Evolutionary conservation across 2,113 vertebrate genomes (phyloP).

Genomic region (Petromus typicus): DNA sequence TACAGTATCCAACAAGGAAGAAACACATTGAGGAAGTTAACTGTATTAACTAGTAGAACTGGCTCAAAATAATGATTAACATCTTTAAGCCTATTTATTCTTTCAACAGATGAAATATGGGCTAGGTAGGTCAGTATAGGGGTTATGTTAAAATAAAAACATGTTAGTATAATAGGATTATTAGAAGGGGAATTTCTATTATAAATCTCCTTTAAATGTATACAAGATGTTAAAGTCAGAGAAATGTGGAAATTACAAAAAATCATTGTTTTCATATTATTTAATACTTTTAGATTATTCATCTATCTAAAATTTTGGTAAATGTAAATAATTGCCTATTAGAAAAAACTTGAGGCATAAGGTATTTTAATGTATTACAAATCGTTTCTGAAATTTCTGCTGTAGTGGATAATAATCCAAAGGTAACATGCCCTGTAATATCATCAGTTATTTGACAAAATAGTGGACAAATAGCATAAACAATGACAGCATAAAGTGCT

Average conservation of each 20-base stretch:
- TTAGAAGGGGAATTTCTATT: slow-evolving; percentile 39
- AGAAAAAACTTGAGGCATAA: slow-evolving; percentile 35
- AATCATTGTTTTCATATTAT: slow-evolving; percentile 21
- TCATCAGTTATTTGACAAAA: background rate
- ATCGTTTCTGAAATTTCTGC: background rate
- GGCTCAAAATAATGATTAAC: background rate
- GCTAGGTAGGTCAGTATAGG: background rate
- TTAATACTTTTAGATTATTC: slow-evolving; percentile 43
- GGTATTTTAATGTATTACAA: slow-evolving; percentile 22
- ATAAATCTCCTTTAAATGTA: slow-evolving; percentile 56
- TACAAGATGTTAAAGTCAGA: slow-evolving; percentile 12
- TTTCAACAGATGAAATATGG: background rate
- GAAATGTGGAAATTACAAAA: slow-evolving; percentile 49
- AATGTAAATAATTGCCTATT: slow-evolving; percentile 48
- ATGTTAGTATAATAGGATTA: background rate
- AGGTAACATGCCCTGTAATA: background rate
- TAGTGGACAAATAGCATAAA: background rate
- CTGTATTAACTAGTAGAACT: slow-evolving; percentile 52
- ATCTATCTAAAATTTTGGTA: slow-evolving; percentile 28
- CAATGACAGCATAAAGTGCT: slow-evolving; percentile 32
- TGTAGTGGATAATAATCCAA: slow-evolving; percentile 34
- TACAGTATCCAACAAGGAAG: background rate
- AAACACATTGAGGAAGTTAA: background rate
- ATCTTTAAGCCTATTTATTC: slow-evolving; percentile 43
- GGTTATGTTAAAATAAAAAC: slow-evolving; percentile 39